Conservation (phyloP, 2,888 invertebrate genomes). For the Nephrotoma appendiculata region DNA sequence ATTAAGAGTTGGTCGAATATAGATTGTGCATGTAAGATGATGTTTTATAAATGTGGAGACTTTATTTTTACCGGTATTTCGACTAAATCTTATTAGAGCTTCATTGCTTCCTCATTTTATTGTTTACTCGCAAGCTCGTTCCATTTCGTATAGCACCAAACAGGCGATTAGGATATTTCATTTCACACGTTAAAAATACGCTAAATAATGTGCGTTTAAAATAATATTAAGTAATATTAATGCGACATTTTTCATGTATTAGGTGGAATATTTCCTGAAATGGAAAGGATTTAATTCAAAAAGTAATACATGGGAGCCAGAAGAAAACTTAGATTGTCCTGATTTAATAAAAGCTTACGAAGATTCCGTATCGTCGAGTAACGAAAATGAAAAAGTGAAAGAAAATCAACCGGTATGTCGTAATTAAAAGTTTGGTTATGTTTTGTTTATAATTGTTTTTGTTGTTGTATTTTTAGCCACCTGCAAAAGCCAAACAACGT, state of each 20-base stretch:
- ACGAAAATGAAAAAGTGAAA: background rate
- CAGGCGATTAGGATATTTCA: too few species aligned
- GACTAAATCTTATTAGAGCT: too few species aligned
- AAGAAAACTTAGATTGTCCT: slow-evolving; percentile 75
- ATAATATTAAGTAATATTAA: background rate
- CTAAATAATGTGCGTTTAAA: too few species aligned
- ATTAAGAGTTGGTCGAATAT: background rate
- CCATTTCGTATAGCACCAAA: too few species aligned
- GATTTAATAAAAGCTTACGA: slow-evolving; percentile 67
- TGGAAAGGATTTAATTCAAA: slow-evolving; percentile 67
- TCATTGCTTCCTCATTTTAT: background rate
- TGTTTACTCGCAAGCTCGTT: background rate
- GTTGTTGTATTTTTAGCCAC: background rate
- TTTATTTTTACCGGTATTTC: too few species aligned
- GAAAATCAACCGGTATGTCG: background rate
- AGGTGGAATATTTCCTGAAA: slow-evolving; percentile 47
- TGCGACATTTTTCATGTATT: background rate
- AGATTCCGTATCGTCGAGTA: slow-evolving; percentile 24
- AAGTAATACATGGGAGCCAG: slow-evolving; percentile 88
- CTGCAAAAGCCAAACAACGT: background rate
- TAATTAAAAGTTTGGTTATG: background rate
- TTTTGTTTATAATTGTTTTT: background rate
- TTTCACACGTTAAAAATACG: too few species aligned
- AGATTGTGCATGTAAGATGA: too few species aligned
- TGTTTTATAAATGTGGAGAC: too few species aligned